Conservation (phyloP, 1,140 invertebrate species). For the Trichonephila clavata region DNA sequence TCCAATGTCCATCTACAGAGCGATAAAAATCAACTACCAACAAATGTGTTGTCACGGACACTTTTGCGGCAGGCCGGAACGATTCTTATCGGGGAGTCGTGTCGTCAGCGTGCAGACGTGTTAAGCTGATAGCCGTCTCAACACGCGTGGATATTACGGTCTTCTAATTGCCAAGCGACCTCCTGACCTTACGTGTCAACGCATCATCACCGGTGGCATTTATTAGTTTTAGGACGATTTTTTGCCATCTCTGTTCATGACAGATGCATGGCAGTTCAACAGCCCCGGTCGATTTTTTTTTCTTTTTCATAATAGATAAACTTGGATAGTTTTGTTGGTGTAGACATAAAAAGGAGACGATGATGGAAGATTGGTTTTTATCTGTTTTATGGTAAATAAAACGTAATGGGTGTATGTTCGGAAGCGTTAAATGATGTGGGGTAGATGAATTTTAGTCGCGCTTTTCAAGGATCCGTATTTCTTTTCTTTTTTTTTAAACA, state of each 20-base stretch:
- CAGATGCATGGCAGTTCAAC: slow-evolving; percentile 12
- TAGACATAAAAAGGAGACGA: background rate
- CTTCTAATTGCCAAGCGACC: slow-evolving; percentile 21
- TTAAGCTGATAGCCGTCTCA: background rate
- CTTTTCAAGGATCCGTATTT: too few species aligned
- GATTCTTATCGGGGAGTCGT: background rate
- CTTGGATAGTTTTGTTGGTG: background rate
- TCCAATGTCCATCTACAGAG: background rate
- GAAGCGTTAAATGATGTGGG: too few species aligned
- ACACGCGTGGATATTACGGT: background rate
- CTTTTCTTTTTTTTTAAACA: too few species aligned
- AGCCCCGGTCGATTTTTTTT: background rate
- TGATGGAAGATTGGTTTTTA: background rate
- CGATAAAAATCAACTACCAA: background rate
- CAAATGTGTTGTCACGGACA: slow-evolving; percentile 31
- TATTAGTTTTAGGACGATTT: slow-evolving; percentile 19
- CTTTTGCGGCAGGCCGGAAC: slow-evolving; percentile 4
- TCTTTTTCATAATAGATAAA: background rate
- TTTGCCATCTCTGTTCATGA: background rate
- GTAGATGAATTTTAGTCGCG: too few species aligned
- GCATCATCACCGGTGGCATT: slow-evolving; percentile 17
- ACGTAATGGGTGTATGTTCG: too few species aligned
- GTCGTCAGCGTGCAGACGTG: background rate
- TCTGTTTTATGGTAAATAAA: background rate
- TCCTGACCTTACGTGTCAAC: slow-evolving; percentile 47